phyloP scores from a whole-genome alignment of 1,140 invertebrate genomes.

The Drosophila truncata region DNA sequence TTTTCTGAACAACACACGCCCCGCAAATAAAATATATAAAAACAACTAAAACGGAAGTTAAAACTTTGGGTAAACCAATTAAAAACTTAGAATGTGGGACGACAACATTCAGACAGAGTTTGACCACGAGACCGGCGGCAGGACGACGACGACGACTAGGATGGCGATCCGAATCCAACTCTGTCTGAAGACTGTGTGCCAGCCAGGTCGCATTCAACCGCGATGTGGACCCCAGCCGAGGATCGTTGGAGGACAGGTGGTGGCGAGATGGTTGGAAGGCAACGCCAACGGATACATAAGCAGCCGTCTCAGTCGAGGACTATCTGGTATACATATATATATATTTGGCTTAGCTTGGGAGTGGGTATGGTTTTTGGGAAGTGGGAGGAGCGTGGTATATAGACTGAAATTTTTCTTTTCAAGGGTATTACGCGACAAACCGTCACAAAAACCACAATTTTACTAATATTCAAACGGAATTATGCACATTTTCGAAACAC shows the following conservation, averaged over 20 bases:
- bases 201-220: conserved; percentile 22
- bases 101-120: conserved; percentile 80
- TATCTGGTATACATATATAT: conserved; percentile 13
- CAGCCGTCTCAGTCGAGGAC: conserved; percentile 51
- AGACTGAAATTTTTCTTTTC: conserved; percentile 65
- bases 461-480: neutral
- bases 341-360: conserved; percentile 2
- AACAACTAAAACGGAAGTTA: conserved; percentile 16
- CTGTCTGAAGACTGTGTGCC: conserved; percentile 84
- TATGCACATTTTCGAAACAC: conserved; percentile 4
- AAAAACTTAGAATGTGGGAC: conserved; percentile 50
- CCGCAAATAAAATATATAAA: conserved; percentile 32
- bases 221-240: conserved; percentile 56
- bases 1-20: conserved; percentile 71
- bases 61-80: conserved; percentile 41
- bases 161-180: conserved; percentile 78
- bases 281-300: conserved; percentile 60
- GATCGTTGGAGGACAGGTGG: conserved; percentile 65
- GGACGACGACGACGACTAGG: conserved; percentile 45
- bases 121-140: conserved; percentile 69
- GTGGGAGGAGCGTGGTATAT: conserved; percentile 54
- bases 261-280: conserved; percentile 49
- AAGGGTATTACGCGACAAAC: conserved; percentile 35
- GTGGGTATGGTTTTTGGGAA: conserved; percentile 4
- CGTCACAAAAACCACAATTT: conserved; percentile 4